phyloP scores from a whole-genome alignment of 2,797 vertebrate genomes.

The Tympanoctomys barrerae region DNA sequence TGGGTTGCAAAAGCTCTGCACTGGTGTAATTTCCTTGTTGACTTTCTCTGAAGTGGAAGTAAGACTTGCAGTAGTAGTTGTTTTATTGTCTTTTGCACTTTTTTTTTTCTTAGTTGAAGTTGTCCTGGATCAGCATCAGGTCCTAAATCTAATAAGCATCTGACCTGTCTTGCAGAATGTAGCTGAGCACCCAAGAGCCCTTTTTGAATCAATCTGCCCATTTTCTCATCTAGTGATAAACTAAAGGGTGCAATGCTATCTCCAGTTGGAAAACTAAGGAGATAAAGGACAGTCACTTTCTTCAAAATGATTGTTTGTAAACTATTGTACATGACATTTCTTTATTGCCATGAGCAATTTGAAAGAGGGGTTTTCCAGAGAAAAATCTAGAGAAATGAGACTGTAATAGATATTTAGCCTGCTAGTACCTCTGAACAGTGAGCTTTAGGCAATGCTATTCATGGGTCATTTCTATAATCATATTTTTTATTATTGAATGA shows the following conservation, averaged over 20 bases:
- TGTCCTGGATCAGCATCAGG: background rate
- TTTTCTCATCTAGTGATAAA: background rate
- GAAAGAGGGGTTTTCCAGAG: background rate
- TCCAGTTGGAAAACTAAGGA: background rate
- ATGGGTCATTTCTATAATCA: background rate
- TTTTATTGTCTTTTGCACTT: conserved; percentile 35
- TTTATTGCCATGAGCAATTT: background rate
- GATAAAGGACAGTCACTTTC: background rate
- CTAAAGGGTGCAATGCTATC: background rate
- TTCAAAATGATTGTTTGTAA: background rate
- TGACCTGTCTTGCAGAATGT: background rate
- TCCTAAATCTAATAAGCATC: conserved; percentile 2
- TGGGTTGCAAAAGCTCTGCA: conserved; percentile 34
- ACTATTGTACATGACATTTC: background rate
- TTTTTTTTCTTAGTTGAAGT: background rate
- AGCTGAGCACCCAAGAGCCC: background rate
- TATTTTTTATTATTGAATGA: conserved; percentile 2
- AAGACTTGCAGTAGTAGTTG: conserved; percentile 33
- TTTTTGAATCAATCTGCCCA: accelerated
- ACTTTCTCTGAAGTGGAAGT: conserved; percentile 51
- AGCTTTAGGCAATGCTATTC: background rate
- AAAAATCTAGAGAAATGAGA: background rate
- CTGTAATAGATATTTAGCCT: background rate
- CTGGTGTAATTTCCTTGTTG: conserved; percentile 57
- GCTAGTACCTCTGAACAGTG: background rate